Evolutionary conservation across 2,113 vertebrate genomes (phyloP).

Genomic region (Accipiter cooperii): DNA sequence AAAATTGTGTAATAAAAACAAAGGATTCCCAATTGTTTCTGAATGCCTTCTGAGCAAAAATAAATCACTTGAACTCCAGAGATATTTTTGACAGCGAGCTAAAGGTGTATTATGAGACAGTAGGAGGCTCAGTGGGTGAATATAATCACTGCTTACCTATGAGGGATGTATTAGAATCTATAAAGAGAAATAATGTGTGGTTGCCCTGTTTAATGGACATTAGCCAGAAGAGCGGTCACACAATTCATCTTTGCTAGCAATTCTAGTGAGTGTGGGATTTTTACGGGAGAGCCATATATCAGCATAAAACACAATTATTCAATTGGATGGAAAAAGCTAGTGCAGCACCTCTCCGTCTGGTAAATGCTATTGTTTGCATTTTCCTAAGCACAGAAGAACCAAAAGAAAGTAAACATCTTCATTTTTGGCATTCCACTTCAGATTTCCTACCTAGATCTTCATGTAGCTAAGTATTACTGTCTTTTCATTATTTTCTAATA

Average conservation of each 20-base stretch:
- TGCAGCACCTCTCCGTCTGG: not conserved
- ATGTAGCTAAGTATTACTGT: not conserved
- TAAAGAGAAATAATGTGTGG: not conserved
- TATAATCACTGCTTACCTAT: not conserved
- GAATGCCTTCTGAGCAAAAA: slow-evolving; percentile 10
- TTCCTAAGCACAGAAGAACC: not conserved
- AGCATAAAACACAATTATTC: not conserved
- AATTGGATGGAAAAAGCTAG: not conserved
- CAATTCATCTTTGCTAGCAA: not conserved
- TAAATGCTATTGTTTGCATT: not conserved
- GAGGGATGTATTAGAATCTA: not conserved
- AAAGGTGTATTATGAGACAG: not conserved
- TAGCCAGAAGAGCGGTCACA: not conserved
- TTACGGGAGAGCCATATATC: not conserved
- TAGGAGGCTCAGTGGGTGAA: not conserved
- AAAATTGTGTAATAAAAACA: slow-evolving; percentile 2
- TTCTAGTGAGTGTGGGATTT: not conserved
- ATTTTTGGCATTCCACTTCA: not conserved
- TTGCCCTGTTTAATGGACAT: not conserved
- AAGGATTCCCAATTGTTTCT: slow-evolving; percentile 3
- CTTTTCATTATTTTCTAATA: not conserved
- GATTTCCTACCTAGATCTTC: not conserved
- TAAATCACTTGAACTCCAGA: slow-evolving; percentile 24
- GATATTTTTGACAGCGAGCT: slow-evolving; percentile 21
- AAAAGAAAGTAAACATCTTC: not conserved